phyloP scores from a whole-genome alignment of 2,797 vertebrate genomes.

The Rhadinocentrus ornatus region DNA sequence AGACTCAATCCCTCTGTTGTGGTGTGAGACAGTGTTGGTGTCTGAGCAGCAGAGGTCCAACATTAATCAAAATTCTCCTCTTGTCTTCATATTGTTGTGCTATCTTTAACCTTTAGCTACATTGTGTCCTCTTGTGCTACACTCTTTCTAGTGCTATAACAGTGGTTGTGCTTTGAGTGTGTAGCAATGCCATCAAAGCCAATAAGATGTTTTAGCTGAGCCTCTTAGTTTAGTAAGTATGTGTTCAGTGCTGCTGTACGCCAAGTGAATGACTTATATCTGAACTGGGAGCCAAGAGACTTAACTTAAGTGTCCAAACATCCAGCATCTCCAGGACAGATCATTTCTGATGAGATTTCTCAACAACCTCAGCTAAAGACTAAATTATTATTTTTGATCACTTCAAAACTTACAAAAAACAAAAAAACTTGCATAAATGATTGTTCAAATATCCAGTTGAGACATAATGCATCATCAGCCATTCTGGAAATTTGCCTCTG shows the following conservation, averaged over 20 bases:
- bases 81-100: conserved; percentile 61
- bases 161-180: conserved; percentile 31
- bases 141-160: conserved; percentile 57
- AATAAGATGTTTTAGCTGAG: conserved; percentile 37
- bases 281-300: conserved; percentile 30
- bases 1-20: conserved; percentile 54
- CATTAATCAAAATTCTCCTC: conserved; percentile 72
- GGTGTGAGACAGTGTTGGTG: conserved; percentile 33
- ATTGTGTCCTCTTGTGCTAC: conserved; percentile 59
- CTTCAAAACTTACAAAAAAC: conserved; percentile 34
- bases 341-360: conserved; percentile 36
- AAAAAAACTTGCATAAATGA: conserved; percentile 33
- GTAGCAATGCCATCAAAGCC: conserved; percentile 40
- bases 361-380: conserved; percentile 37
- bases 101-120: conserved; percentile 70
- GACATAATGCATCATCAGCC: conserved; percentile 53
- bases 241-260: conserved; percentile 38
- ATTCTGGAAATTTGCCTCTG: conserved; percentile 42
- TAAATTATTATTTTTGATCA: conserved; percentile 59
- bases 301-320: conserved; percentile 37
- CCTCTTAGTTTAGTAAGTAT: conserved; percentile 35
- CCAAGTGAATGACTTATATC: conserved; percentile 46
- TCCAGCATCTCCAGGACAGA: conserved; percentile 25
- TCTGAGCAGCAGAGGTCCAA: conserved; percentile 33
- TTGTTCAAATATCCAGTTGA: conserved; percentile 53